These are phyloP conservation scores for Xenopus borealis DNA, from an alignment of 2,113 vertebrate genomes.

Conservation along the genomic window DNA sequence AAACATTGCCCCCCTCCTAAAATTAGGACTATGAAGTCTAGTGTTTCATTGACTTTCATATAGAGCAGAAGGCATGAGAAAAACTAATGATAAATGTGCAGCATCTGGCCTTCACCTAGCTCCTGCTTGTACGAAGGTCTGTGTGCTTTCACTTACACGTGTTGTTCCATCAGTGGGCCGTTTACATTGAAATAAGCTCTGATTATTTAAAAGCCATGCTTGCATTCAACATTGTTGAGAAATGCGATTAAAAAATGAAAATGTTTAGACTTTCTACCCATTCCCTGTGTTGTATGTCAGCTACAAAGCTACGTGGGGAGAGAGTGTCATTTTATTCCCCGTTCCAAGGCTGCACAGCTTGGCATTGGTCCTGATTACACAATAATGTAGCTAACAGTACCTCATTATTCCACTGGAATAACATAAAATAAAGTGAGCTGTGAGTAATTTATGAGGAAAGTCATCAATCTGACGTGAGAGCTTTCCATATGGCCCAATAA, in stretches of 20 bases:
- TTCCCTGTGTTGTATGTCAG: not conserved
- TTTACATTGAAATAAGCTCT: too few relatives aligned
- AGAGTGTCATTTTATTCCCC: not conserved
- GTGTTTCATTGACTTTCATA: too few relatives aligned
- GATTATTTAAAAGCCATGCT: too few relatives aligned
- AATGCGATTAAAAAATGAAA: not conserved
- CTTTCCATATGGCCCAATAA: slow-evolving; percentile 5
- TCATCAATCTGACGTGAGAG: slow-evolving; percentile 9
- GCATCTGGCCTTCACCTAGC: too few relatives aligned
- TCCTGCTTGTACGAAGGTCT: too few relatives aligned
- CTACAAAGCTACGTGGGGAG: not conserved
- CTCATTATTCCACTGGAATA: slow-evolving; percentile 26
- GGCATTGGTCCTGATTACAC: slow-evolving; percentile 10
- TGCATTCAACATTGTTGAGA: not conserved
- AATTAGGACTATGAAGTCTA: too few relatives aligned
- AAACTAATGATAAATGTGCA: too few relatives aligned
- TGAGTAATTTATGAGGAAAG: not conserved
- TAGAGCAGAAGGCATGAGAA: too few relatives aligned
- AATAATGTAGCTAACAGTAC: slow-evolving; percentile 1
- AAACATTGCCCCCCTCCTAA: too few relatives aligned
- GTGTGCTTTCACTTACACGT: too few relatives aligned
- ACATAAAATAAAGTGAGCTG: slow-evolving; percentile 2
- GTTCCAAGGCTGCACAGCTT: not conserved
- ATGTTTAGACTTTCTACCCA: slow-evolving; percentile 12
- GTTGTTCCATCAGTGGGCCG: too few relatives aligned